Evolutionary conservation across 2,113 vertebrate species (phyloP).

Genomic region (Cinclus cinclus): DNA sequence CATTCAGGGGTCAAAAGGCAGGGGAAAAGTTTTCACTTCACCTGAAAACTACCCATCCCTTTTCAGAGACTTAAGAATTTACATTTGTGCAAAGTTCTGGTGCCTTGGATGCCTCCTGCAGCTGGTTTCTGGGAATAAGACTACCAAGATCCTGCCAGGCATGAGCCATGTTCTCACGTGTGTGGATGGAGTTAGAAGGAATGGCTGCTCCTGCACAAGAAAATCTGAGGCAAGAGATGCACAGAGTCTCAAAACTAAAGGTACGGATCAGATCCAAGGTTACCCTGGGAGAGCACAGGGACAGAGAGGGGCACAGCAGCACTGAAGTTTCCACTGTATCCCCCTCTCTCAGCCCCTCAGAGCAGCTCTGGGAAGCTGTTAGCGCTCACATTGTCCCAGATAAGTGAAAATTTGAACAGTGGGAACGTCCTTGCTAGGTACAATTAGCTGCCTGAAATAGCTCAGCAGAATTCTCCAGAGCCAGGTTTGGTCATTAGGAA

Average conservation of each 20-base stretch:
- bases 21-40: background rate
- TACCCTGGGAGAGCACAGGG: background rate
- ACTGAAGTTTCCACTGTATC: background rate
- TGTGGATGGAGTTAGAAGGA: background rate
- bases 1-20: background rate
- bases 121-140: background rate
- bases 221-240: background rate
- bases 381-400: background rate
- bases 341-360: background rate
- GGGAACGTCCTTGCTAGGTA: conserved; percentile 18
- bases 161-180: accelerated
- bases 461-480: background rate
- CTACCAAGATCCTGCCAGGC: background rate
- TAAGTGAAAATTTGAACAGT: background rate
- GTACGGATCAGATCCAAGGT: background rate
- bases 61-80: background rate
- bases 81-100: background rate
- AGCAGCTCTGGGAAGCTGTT: background rate
- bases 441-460: conserved; percentile 45
- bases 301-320: background rate
- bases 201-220: background rate
- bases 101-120: background rate
- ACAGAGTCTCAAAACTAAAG: background rate
- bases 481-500: conserved; percentile 22
- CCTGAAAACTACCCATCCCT: background rate